Evolutionary conservation across 2,888 invertebrate genomes (phyloP).

Genomic region (Drosophila leonis): DNA sequence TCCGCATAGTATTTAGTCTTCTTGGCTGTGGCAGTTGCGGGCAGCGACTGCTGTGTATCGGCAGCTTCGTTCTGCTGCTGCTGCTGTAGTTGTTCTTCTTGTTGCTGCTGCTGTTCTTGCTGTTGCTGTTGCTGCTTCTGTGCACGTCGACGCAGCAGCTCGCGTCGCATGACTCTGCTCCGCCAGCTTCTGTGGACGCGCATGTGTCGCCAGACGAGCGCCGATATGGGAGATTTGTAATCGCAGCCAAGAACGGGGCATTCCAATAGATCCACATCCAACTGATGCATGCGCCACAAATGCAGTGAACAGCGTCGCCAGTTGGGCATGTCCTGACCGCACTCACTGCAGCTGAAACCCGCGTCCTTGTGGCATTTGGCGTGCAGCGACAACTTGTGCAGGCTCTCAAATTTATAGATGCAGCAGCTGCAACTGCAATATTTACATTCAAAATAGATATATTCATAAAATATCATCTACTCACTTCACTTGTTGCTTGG

Average conservation of each 20-base stretch:
- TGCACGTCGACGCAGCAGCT: slow-evolving; percentile 65
- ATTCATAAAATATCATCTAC: slow-evolving; percentile 4
- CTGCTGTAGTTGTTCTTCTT: slow-evolving; percentile 33
- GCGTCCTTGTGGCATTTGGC: slow-evolving; percentile 86
- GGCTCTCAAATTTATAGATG: slow-evolving; percentile 86
- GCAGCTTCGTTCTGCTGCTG: slow-evolving; percentile 34
- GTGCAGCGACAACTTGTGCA: slow-evolving; percentile 86
- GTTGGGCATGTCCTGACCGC: slow-evolving; percentile 86
- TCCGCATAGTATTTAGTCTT: slow-evolving; percentile 87
- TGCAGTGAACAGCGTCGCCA: slow-evolving; percentile 90
- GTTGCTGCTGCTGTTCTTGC: slow-evolving; percentile 21
- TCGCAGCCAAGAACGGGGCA: slow-evolving; percentile 87
- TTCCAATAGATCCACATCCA: slow-evolving; percentile 87
- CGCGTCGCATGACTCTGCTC: slow-evolving; percentile 77
- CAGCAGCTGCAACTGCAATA: slow-evolving; percentile 87
- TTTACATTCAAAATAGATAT: background rate
- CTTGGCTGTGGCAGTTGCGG: slow-evolving; percentile 44
- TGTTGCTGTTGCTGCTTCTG: slow-evolving; percentile 42
- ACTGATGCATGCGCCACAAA: slow-evolving; percentile 89
- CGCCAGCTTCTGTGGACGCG: slow-evolving; percentile 87
- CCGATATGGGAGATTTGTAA: slow-evolving; percentile 87
- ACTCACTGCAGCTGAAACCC: slow-evolving; percentile 86
- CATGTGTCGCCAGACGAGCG: slow-evolving; percentile 88
- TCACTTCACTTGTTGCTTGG: slow-evolving; percentile 69
- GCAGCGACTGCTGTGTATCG: slow-evolving; percentile 16